Conservation (phyloP, 2,888 invertebrate species). For the Drosophila engyochracea region DNA sequence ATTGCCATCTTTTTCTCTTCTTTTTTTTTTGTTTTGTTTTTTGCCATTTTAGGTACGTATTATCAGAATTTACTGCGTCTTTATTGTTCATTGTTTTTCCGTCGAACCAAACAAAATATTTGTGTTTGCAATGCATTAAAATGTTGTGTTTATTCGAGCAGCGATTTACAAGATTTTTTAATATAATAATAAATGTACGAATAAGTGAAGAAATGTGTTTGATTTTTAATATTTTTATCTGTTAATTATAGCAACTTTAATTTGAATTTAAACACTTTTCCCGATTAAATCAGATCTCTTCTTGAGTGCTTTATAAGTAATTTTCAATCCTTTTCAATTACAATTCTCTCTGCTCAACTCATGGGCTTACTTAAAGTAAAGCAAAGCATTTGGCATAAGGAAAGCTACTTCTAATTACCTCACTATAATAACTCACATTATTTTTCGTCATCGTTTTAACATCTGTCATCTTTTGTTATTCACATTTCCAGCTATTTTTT, state of each 20-base stretch:
- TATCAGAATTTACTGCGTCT: conserved; percentile 72
- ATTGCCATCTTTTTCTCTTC: conserved; percentile 22
- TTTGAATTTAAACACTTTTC: not conserved
- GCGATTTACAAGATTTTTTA: not conserved
- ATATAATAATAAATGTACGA: not conserved
- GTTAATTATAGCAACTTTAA: not conserved
- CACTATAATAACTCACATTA: not conserved
- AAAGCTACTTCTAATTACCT: not conserved
- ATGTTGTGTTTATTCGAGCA: conserved; percentile 7
- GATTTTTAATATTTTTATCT: not conserved
- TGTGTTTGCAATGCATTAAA: conserved; percentile 37
- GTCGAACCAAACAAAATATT: not conserved
- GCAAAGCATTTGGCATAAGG: not conserved
- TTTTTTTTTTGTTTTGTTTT: conserved; percentile 24
- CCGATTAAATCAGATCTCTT: accelerated
- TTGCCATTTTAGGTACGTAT: conserved; percentile 49
- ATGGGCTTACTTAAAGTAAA: too few relatives aligned
- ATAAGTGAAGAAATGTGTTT: not conserved
- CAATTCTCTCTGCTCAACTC: too few relatives aligned
- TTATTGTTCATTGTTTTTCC: conserved; percentile 66
- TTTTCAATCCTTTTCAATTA: not conserved
- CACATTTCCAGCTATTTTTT: not conserved
- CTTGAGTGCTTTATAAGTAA: not conserved
- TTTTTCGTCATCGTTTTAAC: not conserved
- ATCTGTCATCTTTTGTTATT: conserved; percentile 11